Evolutionary conservation across 2,797 vertebrate genomes (phyloP).

Genomic region (Allobates femoralis): DNA sequence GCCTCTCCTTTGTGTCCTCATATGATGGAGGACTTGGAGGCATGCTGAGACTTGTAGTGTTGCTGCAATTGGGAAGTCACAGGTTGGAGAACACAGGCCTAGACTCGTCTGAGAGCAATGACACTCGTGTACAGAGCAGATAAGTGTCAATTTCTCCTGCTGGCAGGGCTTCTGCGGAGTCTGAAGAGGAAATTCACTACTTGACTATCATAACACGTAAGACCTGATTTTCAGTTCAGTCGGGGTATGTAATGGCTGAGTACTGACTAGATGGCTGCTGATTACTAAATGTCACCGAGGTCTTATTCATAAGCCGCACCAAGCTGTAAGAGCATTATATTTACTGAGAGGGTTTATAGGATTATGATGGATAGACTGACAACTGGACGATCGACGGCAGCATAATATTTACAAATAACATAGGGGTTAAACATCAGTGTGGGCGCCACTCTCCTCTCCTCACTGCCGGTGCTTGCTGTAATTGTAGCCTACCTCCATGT

Average conservation of each 20-base stretch:
- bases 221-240: not conserved
- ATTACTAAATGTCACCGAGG: not conserved
- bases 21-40: not conserved
- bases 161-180: not conserved
- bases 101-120: not conserved
- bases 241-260: not conserved
- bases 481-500: conserved; percentile 27
- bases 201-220: not conserved
- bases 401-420: not conserved
- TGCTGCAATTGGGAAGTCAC: not conserved
- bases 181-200: not conserved
- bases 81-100: not conserved
- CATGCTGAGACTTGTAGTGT: not conserved
- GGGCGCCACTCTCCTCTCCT: not conserved
- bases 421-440: conserved; percentile 34
- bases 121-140: not conserved
- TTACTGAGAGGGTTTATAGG: conserved; percentile 19
- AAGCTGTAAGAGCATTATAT: not conserved
- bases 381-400: not conserved
- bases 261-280: not conserved
- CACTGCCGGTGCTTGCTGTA: conserved; percentile 14
- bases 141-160: not conserved
- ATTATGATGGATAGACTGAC: not conserved
- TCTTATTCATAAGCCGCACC: conserved; percentile 8
- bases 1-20: no score